Evolutionary conservation across 2,888 invertebrate genomes (phyloP), one percentile per base, ranked within the genome.

Genomic region (Himalopsyche japonica): DNA sequence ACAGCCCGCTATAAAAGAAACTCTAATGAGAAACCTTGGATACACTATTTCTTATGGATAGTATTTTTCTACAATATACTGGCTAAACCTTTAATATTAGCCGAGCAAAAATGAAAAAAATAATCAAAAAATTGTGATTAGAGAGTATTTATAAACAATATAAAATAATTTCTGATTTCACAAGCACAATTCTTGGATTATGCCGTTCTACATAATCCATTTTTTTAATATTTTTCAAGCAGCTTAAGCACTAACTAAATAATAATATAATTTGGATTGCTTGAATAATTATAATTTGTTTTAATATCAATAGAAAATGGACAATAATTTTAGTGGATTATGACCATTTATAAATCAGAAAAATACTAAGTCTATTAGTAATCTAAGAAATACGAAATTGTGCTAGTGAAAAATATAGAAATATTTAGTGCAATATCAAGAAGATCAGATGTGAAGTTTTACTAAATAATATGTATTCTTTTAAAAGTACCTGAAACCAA

Each of bases 11-110:
- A 96, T 97, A 82, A 96, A 96, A 89, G 97, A 97, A 88, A 96
- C 97, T 0, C 91, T 97, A 43, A 96, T 97, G 97, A 93, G 95
- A 87, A 96, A 96, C 89, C 95, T 97, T 95, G 97, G 97, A 7
- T 97, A 97, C 89, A 96, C 96, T 70, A 94, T 97, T 88, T 97
- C 97, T 83, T 97, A 97, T 89, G 97, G 97, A 86, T 95, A 92
- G 90, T 70, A 27, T 27, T 70, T 70, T 48, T 48, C 10, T 18
- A 20, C 20, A 24, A 57, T 57, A 20, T 20, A 57, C 24, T 10
- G 57, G 1, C 70, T 77, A 82, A 37, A 27, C 4, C 43, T 57
- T 20, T 20, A 49, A 2, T 18, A 18, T 49, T 5, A 24, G 8
- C 57, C n/a, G 24, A 57, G 10, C 24, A 57, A 15, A 15, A 20